Evolutionary conservation across 2,888 invertebrate species (phyloP).

Genomic region (Branchellion lobata): DNA sequence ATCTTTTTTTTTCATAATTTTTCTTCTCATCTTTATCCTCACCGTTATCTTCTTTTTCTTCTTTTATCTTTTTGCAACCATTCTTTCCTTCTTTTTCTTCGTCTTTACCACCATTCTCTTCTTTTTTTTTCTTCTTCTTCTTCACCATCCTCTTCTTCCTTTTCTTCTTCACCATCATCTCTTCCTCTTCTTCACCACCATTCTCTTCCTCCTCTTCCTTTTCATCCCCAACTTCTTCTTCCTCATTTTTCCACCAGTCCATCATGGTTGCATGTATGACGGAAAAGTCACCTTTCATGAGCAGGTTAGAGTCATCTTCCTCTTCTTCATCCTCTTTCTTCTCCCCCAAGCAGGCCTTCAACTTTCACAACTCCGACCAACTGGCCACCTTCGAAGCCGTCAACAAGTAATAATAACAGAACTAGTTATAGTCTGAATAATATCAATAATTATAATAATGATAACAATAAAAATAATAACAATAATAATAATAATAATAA

Average conservation of each 20-base stretch:
- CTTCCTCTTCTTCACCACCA: slow-evolving; percentile 46
- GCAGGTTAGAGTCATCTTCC: slow-evolving; percentile 54
- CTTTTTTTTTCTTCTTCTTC: not conserved
- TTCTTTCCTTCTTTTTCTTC: too few species aligned
- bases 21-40: too few species aligned
- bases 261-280: slow-evolving; percentile 60
- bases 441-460: not conserved
- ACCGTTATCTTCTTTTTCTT: too few species aligned
- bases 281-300: slow-evolving; percentile 60
- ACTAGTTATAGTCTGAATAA: not conserved
- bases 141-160: not conserved
- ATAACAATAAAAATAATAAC: not conserved
- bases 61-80: too few species aligned
- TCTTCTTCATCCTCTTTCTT: slow-evolving; percentile 48
- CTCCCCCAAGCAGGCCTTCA: slow-evolving; percentile 55
- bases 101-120: too few species aligned
- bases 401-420: not conserved
- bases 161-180: not conserved
- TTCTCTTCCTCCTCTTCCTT: not conserved
- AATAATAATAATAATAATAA: not conserved
- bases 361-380: slow-evolving; percentile 58
- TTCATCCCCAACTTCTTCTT: not conserved
- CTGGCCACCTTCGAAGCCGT: slow-evolving; percentile 47
- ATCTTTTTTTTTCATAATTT: too few species aligned
- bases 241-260: slow-evolving; percentile 52